These are phyloP conservation scores for Heliconius cydno DNA, from an alignment of 2,888 invertebrate genomes.

Conservation along the genomic window DNA sequence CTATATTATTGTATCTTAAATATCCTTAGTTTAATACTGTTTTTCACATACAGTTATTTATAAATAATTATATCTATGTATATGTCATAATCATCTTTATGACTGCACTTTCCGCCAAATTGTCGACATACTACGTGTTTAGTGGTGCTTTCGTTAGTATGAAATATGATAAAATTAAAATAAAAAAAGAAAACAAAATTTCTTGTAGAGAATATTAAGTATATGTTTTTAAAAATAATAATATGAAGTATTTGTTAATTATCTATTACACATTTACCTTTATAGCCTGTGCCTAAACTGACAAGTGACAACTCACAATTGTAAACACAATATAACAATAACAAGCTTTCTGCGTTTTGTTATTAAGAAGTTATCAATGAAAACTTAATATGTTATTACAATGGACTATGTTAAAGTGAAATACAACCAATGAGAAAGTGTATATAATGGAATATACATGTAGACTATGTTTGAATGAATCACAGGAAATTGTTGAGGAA, in stretches of 20 bases:
- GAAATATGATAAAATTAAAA: no score
- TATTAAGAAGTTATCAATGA: not conserved
- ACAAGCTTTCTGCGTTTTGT: not conserved
- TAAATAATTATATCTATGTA: no score
- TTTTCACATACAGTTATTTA: no score
- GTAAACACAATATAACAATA: constrained; percentile 8
- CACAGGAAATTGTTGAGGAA: constrained; percentile 33
- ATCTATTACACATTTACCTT: not conserved
- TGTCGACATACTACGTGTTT: no score
- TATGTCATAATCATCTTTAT: no score
- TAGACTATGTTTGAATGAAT: constrained; percentile 43
- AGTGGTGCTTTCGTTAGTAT: no score
- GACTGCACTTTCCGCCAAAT: no score
- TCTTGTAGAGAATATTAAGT: no score
- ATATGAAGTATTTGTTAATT: not conserved
- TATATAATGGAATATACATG: constrained; percentile 37
- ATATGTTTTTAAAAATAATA: no score
- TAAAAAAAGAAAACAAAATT: no score
- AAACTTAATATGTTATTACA: not conserved
- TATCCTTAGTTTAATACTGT: not conserved
- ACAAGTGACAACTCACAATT: not conserved
- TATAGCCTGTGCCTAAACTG: not conserved
- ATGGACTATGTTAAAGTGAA: no score
- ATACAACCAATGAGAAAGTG: not conserved
- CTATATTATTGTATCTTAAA: not conserved